Base-by-base conservation (phyloP, 2,797 vertebrate genomes). In the Gastrophryne carolinensis region DNA sequence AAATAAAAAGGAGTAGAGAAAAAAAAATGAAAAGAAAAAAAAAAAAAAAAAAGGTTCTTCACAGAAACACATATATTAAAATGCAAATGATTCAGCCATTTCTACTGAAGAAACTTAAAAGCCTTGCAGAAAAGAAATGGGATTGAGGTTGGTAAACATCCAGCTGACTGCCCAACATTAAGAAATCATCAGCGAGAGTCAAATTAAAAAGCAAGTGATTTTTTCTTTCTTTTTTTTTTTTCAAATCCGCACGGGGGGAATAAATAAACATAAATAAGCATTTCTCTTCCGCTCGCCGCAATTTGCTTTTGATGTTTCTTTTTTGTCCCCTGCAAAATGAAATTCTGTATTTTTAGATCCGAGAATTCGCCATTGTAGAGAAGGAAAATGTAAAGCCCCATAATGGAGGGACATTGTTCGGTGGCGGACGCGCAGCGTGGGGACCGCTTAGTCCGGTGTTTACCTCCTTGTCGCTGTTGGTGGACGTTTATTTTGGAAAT, bases 61-160 rank as follows among this genome's bases (percentile, higher is more conserved):
- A 2, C 1, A n/a, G 19, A 1, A 8, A 19, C 50, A 27, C 11
- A 6, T 13, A n/a, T 44, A 30, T 73, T 60, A 68, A 30, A 30
- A 75, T 68, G 44, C 54, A 67, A 68, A 68, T 53, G n/a, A 68
- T 68, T 68, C 41, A n/a, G 30, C 63, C 41, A 26, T 52, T 61
- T 60, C 63, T 29, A 56, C 54, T 37, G 44, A 53, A 52, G 26
- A 21, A 53, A 68, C 63, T 68, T 61, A 52, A 68, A 75, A 75
- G 73, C 44, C 23, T 12, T 39, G 64, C 30, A 30, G 15, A 60
- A 60, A 58, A 60, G 58, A 39, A 30, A 68, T 30, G 47, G 56
- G 17, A 68, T 68, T 75, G 53, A 60, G 60, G 54, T 41, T 12
- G 32, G 29, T 67, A 68, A 50, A 30, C 12, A 24, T 56, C n/a